These are phyloP conservation scores for Phenganax subtilis DNA, from an alignment of 92 coral and sea anemone genomes.

Conservation along the genomic window DNA sequence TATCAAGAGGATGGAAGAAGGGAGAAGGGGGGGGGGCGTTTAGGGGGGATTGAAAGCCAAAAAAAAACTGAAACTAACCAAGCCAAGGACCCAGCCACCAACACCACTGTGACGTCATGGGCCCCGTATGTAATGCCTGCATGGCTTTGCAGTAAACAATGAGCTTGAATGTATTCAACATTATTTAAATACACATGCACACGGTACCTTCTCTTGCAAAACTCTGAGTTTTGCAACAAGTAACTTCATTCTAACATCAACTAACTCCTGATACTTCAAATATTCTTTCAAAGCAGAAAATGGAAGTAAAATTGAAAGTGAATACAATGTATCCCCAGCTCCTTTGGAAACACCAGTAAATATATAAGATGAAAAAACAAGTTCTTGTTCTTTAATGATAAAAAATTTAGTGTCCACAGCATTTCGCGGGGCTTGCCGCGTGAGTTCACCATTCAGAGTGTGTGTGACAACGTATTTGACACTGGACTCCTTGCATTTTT, in stretches of 20 bases:
- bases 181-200: neutral
- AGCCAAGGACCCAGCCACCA: no score
- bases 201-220: constrained; percentile 77
- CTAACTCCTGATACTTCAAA: constrained; percentile 73
- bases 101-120: no score
- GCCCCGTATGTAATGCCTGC: neutral
- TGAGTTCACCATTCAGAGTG: constrained; percentile 85
- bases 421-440: constrained; percentile 89
- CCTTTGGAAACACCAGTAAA: constrained; percentile 70
- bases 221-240: constrained; percentile 84
- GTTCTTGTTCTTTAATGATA: constrained; percentile 71
- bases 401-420: constrained; percentile 81
- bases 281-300: constrained; percentile 61
- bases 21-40: no score
- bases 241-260: constrained; percentile 76
- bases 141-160: no score
- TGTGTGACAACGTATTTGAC: constrained; percentile 88
- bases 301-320: constrained; percentile 71
- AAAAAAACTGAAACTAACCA: no score
- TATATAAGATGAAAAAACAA: constrained; percentile 81
- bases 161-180: no score
- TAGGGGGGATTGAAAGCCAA: no score
- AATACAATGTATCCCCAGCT: constrained; percentile 68
- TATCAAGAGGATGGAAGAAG: no score
- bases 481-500: constrained; percentile 60